Percentiles rank a stretch among this genome's conserved stretches.
Evolutionary conservation across 2,888 invertebrate genomes (phyloP).

Genomic region (Saturnia japonica): DNA sequence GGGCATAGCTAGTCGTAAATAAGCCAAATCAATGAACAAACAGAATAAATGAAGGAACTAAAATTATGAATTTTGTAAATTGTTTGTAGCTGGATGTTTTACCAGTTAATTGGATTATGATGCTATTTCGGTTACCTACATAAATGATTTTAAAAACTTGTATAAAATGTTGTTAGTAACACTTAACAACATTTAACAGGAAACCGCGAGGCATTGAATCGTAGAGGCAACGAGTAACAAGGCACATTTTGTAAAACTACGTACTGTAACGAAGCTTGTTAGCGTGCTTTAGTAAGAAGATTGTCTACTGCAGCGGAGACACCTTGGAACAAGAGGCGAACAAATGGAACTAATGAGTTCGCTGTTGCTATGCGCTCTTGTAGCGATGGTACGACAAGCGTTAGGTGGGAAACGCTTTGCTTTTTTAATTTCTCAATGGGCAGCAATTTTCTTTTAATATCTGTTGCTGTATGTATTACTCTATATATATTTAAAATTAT

Average conservation of each 20-base stretch:
- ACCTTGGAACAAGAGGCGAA: slow-evolving; percentile 53
- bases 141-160: background rate
- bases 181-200: slow-evolving; percentile 58
- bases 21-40: background rate
- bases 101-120: background rate
- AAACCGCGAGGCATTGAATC: slow-evolving; percentile 30
- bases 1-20: background rate
- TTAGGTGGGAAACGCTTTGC: slow-evolving; percentile 54
- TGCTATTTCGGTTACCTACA: background rate
- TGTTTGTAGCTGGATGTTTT: background rate
- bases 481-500: background rate
- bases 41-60: background rate
- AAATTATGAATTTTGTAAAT: background rate
- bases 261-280: slow-evolving; percentile 76
- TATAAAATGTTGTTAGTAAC: slow-evolving; percentile 39
- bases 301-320: slow-evolving; percentile 64
- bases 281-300: slow-evolving; percentile 70
- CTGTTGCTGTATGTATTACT: background rate
- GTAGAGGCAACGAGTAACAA: slow-evolving; percentile 40
- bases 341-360: slow-evolving; percentile 77
- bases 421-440: slow-evolving; percentile 30
- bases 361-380: slow-evolving; percentile 64
- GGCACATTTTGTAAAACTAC: slow-evolving; percentile 62
- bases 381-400: slow-evolving; percentile 51
- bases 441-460: background rate